These are phyloP conservation scores for Wasmannia auropunctata DNA, from an alignment of 1,140 invertebrate species.

Conservation along the genomic window DNA sequence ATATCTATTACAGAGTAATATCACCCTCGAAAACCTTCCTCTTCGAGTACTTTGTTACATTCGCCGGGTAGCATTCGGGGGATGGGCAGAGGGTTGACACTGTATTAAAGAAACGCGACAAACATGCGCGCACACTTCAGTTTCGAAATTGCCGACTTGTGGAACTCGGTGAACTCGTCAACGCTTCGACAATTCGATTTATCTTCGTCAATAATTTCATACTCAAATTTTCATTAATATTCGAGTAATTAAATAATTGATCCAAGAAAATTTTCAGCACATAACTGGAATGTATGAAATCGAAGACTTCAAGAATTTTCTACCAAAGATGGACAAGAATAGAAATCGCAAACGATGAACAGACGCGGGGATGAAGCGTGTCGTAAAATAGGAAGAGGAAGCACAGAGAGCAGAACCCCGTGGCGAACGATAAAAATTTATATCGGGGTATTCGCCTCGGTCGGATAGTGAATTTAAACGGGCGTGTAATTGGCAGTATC, in stretches of 20 bases:
- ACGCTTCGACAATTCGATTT: neutral
- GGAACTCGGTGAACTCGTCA: neutral
- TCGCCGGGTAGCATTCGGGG: conserved; percentile 66
- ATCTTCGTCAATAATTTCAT: neutral
- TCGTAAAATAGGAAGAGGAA: conserved; percentile 65
- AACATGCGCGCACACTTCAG: conserved; percentile 53
- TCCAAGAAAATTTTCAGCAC: neutral
- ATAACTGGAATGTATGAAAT: neutral
- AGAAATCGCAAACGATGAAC: conserved; percentile 47
- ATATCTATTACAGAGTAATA: conserved; percentile 78
- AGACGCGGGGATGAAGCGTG: conserved; percentile 31
- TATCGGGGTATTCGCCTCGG: conserved; percentile 79
- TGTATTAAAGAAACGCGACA: conserved; percentile 63
- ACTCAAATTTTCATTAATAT: neutral
- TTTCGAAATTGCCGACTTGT: neutral
- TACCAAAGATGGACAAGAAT: neutral
- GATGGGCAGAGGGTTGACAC: conserved; percentile 37
- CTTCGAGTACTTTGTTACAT: conserved; percentile 74
- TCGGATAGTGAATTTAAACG: conserved; percentile 85
- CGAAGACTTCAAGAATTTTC: neutral
- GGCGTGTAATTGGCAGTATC: conserved; percentile 86
- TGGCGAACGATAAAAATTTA: conserved; percentile 82
- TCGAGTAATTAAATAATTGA: neutral
- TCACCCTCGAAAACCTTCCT: conserved; percentile 73
- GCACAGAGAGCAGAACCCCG: conserved; percentile 61